Percentiles rank a stretch among this genome's conserved stretches.
phyloP scores from a whole-genome alignment of 2,797 vertebrate genomes.

The Poecilia velifera region DNA sequence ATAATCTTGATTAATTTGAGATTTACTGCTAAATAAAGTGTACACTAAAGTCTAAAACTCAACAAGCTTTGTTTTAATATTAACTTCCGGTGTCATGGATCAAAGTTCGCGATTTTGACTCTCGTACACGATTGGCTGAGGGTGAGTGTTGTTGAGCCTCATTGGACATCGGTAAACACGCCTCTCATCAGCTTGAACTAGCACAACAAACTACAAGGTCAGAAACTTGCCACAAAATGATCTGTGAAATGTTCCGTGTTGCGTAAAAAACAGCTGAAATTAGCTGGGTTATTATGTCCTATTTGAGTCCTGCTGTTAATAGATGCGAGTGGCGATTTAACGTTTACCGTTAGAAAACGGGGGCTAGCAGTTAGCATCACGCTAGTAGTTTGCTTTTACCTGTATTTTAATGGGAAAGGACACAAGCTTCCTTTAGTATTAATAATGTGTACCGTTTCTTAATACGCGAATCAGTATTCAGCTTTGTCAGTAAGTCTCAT shows the following conservation, averaged over 20 bases:
- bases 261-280: rapidly evolving
- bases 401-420: not conserved
- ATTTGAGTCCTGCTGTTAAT: not conserved
- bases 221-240: conserved; percentile 51
- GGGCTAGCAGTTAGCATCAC: conserved; percentile 4
- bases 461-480: not conserved
- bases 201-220: conserved; percentile 75
- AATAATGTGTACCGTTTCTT: not conserved
- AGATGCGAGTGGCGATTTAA: not conserved
- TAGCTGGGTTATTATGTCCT: rapidly evolving
- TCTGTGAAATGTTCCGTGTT: not conserved
- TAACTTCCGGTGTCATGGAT: conserved; percentile 54
- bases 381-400: not conserved
- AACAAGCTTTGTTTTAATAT: conserved; percentile 14
- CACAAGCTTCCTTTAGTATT: not conserved
- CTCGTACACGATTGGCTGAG: conserved; percentile 64
- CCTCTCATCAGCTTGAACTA: conserved; percentile 45
- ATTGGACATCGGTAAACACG: conserved; percentile 71
- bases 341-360: not conserved
- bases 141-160: conserved; percentile 47
- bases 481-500: not conserved
- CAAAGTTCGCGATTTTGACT: not conserved
- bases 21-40: not conserved
- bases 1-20: not conserved
- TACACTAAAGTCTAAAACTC: not conserved